Base-by-base conservation (phyloP, 2,888 invertebrate genomes). In the Tupiocoris notatus region DNA sequence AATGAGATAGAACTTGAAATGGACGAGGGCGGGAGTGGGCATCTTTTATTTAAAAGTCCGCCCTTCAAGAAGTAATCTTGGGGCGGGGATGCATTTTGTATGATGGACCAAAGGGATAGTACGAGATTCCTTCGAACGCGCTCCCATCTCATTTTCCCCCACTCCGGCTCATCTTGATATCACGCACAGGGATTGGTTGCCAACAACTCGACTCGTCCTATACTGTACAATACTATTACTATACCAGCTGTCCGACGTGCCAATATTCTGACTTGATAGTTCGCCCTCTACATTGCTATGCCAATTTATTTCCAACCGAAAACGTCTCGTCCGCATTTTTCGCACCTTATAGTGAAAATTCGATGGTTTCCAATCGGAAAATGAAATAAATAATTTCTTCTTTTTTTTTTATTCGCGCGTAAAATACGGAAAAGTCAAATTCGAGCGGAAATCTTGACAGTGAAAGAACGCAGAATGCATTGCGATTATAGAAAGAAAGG, bases 41-140 rank as follows among this genome's bases (percentile, higher is more conserved):
- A 67, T 67, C 56, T 67, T 67, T 67, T 67, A 67, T 67, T 67
- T 67, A 67, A 67, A 67, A 20, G 67, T 67, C 67, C 57, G 67
- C 39, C 57, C 39, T 39, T 56, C 67, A 39, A 20, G 57, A 67
- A 67, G 67, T 67, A 67, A 67, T 67, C 67, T 67, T 57, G 67
- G 67, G 54, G 21, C 67, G 20, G 23, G 67, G 39, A 39, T 67
- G 67, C 67, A 67, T 67, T 67, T 67, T 67, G 67, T 56, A 67
- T 67, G 66, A 56, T 54, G 66, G 12, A 39, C 39, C 39, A 39
- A 39, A 12, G 39, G 6, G 12, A n/a, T n/a, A n/a, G n/a, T n/a
- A n/a, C n/a, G 39, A 39, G 3, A 39, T 39, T 39, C 39, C 39
- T 39, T 39, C 39, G 39, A 7, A 39, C 39, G 3, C 39, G 6